phyloP scores from a whole-genome alignment of 2,888 invertebrate genomes.

The Lasioglossum figueresi region DNA sequence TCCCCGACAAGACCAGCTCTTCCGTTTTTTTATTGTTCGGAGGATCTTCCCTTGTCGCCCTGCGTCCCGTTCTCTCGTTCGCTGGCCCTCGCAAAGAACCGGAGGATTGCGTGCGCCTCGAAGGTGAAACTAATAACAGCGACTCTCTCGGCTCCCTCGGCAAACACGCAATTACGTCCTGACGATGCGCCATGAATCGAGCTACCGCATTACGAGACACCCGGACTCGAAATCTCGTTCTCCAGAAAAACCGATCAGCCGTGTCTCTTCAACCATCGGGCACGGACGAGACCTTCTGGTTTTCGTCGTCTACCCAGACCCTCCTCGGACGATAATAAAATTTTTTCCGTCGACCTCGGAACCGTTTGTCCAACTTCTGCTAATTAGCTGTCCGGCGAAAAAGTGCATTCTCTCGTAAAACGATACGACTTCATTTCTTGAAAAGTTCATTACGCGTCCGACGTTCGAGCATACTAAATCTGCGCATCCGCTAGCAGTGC shows the following conservation, averaged over 20 bases:
- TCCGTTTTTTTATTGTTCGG: conserved; percentile 66
- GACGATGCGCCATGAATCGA: conserved; percentile 63
- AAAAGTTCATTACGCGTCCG: conserved; percentile 4
- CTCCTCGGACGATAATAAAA: conserved; percentile 20
- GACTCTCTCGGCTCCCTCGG: conserved; percentile 55
- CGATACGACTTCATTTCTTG: not conserved
- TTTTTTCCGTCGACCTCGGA: conserved; percentile 6
- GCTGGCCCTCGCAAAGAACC: conserved; percentile 43
- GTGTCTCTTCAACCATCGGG: conserved; percentile 23
- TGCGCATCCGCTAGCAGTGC: not conserved
- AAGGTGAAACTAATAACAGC: conserved; percentile 79
- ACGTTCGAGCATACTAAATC: not conserved
- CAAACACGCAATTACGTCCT: conserved; percentile 78
- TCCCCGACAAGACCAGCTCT: conserved; percentile 61
- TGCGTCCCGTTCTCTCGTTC: conserved; percentile 23
- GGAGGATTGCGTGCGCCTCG: conserved; percentile 63
- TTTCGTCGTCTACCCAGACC: not conserved
- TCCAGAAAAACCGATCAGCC: conserved; percentile 56
- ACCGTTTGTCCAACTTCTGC: conserved; percentile 3
- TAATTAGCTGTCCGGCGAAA: conserved; percentile 26
- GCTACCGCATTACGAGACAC: conserved; percentile 73
- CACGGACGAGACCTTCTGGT: conserved; percentile 1
- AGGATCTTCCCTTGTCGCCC: conserved; percentile 38
- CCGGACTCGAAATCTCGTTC: conserved; percentile 63
- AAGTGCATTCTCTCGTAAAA: not conserved